Evolutionary conservation across 1,140 invertebrate species (phyloP).

Genomic region (Phthorimaea operculella): DNA sequence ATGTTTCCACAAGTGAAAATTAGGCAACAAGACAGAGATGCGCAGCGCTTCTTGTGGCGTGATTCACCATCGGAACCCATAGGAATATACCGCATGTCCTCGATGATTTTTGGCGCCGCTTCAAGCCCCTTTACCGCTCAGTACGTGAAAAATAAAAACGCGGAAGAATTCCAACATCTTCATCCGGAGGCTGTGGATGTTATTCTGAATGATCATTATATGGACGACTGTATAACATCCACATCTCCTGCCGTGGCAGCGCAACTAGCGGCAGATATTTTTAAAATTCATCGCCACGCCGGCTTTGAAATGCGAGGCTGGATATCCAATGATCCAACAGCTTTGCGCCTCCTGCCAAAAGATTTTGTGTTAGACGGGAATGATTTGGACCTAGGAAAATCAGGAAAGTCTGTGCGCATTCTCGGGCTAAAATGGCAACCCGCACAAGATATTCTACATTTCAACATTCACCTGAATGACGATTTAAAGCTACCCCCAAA

Average conservation of each 20-base stretch:
- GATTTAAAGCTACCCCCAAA: background rate
- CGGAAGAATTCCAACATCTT: slow-evolving; percentile 8
- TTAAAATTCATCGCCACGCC: slow-evolving; percentile 18
- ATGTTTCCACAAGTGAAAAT: slow-evolving; percentile 17
- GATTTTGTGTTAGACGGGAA: background rate
- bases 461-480: background rate
- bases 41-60: slow-evolving; percentile 12
- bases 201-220: slow-evolving; percentile 13
- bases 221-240: background rate
- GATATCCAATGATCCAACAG: slow-evolving; percentile 8
- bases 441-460: background rate
- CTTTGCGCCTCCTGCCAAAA: background rate
- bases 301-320: slow-evolving; percentile 20
- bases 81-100: slow-evolving; percentile 16
- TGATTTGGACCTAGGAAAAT: background rate
- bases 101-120: slow-evolving; percentile 31
- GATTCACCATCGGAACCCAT: background rate
- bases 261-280: slow-evolving; percentile 19
- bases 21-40: slow-evolving; percentile 8
- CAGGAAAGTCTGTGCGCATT: background rate
- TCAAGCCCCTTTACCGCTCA: slow-evolving; percentile 8
- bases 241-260: slow-evolving; percentile 20
- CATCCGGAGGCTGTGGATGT: slow-evolving; percentile 20
- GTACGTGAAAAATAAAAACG: slow-evolving; percentile 16
- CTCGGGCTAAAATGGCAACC: slow-evolving; percentile 9